Evolutionary conservation across 2,797 vertebrate genomes (phyloP).

Genomic region (Myripristis jacobus): DNA sequence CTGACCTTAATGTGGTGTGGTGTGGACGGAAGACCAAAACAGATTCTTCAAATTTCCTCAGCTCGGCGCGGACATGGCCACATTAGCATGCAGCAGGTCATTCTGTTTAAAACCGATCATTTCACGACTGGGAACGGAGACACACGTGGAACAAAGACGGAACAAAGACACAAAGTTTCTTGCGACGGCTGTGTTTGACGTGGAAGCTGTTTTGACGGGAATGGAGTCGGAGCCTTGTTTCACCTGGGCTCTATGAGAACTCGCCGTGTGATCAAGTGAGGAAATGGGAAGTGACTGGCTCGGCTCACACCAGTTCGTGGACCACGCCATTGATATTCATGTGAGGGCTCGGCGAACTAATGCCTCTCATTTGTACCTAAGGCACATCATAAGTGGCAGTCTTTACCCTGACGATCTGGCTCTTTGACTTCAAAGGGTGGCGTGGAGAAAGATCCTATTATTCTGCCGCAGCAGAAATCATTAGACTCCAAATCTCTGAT

Average conservation of each 20-base stretch:
- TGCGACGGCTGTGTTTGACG: background rate
- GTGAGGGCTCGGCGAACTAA: constrained; percentile 67
- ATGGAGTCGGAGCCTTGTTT: background rate
- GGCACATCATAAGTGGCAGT: constrained; percentile 77
- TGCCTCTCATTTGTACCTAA: constrained; percentile 77
- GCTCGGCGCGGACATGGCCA: too few relatives aligned
- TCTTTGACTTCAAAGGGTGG: constrained; percentile 78
- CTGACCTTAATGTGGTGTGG: too few relatives aligned
- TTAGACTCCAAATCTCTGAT: constrained; percentile 66
- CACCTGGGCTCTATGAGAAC: constrained; percentile 6
- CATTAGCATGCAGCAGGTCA: background rate
- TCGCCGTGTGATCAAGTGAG: background rate
- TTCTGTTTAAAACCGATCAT: background rate
- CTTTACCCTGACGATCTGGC: constrained; percentile 74
- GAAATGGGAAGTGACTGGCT: constrained; percentile 16
- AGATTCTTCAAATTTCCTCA: too few relatives aligned
- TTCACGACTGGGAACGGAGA: background rate
- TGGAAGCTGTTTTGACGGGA: background rate
- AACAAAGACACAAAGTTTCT: background rate
- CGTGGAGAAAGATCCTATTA: constrained; percentile 77
- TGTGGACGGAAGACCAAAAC: too few relatives aligned
- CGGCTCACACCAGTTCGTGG: constrained; percentile 28
- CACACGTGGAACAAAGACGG: background rate
- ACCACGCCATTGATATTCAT: constrained; percentile 70
- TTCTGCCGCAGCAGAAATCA: constrained; percentile 71